Conservation (phyloP, 1,140 invertebrate genomes). For the Drosophila littoralis region DNA sequence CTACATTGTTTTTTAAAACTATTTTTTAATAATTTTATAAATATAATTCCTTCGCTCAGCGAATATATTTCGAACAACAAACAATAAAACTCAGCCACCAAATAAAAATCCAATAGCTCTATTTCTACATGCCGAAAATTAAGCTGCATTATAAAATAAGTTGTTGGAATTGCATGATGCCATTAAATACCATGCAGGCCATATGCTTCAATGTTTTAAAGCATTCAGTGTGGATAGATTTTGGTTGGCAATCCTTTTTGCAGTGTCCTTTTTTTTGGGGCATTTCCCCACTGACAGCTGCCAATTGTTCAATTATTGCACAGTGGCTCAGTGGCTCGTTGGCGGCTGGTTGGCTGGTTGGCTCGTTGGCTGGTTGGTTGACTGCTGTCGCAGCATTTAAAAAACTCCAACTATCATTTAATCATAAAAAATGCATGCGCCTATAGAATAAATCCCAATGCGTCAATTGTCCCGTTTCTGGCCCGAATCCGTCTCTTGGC, state of each 20-base stretch:
- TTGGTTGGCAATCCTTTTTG: slow-evolving; percentile 22
- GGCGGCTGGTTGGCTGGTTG: background rate
- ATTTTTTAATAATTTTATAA: too few species aligned
- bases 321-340: slow-evolving; percentile 24
- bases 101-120: slow-evolving; percentile 23
- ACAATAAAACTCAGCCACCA: background rate
- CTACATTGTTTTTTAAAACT: too few species aligned
- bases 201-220: slow-evolving; percentile 65
- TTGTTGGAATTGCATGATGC: background rate
- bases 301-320: slow-evolving; percentile 80
- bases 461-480: slow-evolving; percentile 67
- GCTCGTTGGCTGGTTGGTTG: slow-evolving; percentile 29
- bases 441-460: slow-evolving; percentile 81
- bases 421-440: slow-evolving; percentile 82
- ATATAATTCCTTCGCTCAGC: background rate
- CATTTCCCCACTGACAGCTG: slow-evolving; percentile 74
- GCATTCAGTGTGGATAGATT: slow-evolving; percentile 64
- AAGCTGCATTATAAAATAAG: slow-evolving; percentile 29
- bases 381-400: slow-evolving; percentile 62
- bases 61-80: background rate
- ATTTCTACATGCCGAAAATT: slow-evolving; percentile 33
- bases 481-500: slow-evolving; percentile 40
- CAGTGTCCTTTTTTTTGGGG: slow-evolving; percentile 24
- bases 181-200: slow-evolving; percentile 19
- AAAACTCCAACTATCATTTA: slow-evolving; percentile 74